These are phyloP conservation scores for Quadroppia sp. DNA, from an alignment of 2,888 invertebrate genomes.

Conservation along the genomic window DNA sequence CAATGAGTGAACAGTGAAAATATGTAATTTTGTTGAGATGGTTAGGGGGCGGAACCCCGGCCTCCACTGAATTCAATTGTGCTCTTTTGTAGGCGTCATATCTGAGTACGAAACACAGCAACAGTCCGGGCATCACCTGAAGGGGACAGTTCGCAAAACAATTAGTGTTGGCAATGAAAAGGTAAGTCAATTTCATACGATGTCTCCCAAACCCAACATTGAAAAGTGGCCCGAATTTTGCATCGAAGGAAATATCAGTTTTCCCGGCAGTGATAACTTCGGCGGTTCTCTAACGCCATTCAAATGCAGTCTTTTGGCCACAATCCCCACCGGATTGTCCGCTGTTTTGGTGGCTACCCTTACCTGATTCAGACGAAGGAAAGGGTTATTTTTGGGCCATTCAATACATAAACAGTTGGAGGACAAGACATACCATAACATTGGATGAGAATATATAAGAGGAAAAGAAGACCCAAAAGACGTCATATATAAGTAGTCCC, in stretches of 20 bases:
- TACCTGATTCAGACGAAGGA: slow-evolving; percentile 15
- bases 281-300: slow-evolving; percentile 75
- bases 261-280: slow-evolving; percentile 90
- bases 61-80: slow-evolving; percentile 63
- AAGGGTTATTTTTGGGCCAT: neutral
- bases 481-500: slow-evolving; percentile 73
- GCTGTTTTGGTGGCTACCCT: slow-evolving; percentile 61
- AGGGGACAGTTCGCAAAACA: slow-evolving; percentile 10
- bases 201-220: slow-evolving; percentile 73
- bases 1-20: slow-evolving; percentile 96
- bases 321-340: slow-evolving; percentile 68
- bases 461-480: slow-evolving; percentile 98
- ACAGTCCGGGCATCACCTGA: slow-evolving; percentile 86
- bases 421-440: slow-evolving; percentile 81
- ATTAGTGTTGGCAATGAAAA: slow-evolving; percentile 48
- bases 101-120: slow-evolving; percentile 91
- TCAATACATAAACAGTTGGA: no score
- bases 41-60: slow-evolving; percentile 60
- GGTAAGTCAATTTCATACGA: slow-evolving; percentile 56
- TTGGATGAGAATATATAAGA: slow-evolving; percentile 97
- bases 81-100: slow-evolving; percentile 97
- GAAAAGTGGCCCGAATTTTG: slow-evolving; percentile 95
- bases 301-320: slow-evolving; percentile 85
- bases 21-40: slow-evolving; percentile 60
- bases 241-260: slow-evolving; percentile 88